Conservation (phyloP, 2,113 vertebrate species). For the Carassius auratus region DNA sequence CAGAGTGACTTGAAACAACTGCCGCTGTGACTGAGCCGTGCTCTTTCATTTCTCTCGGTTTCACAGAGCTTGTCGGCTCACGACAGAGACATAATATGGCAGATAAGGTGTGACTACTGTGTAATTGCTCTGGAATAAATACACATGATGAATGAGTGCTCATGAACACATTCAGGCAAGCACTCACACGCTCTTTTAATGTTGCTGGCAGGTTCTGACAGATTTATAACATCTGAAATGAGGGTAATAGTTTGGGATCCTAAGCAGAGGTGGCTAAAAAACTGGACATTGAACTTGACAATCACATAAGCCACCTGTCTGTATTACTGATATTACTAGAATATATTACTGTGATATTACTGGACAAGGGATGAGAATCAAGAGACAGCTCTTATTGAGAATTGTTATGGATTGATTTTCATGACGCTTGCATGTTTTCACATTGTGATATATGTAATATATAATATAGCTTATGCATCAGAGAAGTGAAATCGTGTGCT, state of each 20-base stretch:
- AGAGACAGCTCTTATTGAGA: neutral
- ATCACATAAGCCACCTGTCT: neutral
- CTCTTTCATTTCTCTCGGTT: neutral
- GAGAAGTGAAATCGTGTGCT: neutral
- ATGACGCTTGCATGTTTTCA: neutral
- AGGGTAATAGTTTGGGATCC: neutral
- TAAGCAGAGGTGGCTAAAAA: neutral
- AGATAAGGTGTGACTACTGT: neutral
- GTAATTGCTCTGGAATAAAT: neutral
- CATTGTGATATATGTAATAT: neutral
- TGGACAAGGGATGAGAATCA: neutral
- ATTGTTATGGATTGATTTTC: neutral
- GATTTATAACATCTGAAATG: conserved; percentile 6
- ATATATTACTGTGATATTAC: neutral
- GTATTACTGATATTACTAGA: neutral
- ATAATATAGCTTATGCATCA: neutral
- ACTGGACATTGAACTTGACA: neutral
- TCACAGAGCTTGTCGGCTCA: conserved; percentile 7
- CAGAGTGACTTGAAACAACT: conserved; percentile 11
- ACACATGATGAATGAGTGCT: neutral
- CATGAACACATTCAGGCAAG: neutral
- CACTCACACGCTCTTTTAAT: neutral
- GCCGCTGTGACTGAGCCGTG: neutral
- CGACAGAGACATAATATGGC: neutral
- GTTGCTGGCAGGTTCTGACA: conserved; percentile 16